phyloP scores from a whole-genome alignment of 2,113 vertebrate genomes.

The Empidonax alnorum region DNA sequence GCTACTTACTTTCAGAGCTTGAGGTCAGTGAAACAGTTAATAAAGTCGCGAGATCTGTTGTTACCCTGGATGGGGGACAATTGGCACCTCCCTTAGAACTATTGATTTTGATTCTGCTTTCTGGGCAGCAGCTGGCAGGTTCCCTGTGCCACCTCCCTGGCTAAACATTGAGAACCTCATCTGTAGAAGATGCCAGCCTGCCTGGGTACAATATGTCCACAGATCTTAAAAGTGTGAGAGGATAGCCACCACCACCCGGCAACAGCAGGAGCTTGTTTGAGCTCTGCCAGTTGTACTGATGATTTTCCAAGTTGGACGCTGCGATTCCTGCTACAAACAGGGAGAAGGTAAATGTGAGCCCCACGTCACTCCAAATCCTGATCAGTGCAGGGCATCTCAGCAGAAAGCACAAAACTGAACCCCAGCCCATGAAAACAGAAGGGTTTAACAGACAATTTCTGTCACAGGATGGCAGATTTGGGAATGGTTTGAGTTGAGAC shows the following conservation, averaged over 20 bases:
- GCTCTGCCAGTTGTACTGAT: background rate
- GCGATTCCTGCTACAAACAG: background rate
- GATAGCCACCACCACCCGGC: background rate
- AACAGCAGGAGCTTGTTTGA: background rate
- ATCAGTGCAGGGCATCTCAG: background rate
- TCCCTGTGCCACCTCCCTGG: background rate
- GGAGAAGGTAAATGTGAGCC: rapidly evolving
- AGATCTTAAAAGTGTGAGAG: background rate
- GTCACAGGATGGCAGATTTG: background rate
- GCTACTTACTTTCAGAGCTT: background rate
- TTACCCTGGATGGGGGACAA: rapidly evolving
- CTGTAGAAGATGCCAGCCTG: background rate
- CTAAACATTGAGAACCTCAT: background rate
- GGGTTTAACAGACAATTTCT: background rate
- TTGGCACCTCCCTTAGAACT: background rate
- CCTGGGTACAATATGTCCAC: background rate
- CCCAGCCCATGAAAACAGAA: background rate
- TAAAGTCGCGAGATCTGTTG: background rate
- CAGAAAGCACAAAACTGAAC: background rate
- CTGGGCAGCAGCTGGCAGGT: background rate
- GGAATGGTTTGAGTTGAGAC: background rate
- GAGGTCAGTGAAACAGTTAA: background rate
- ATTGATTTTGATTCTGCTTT: background rate
- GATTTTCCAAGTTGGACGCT: background rate
- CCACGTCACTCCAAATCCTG: rapidly evolving